Base-by-base conservation (phyloP, 2,797 vertebrate genomes). In the Sebastiscus tertius region DNA sequence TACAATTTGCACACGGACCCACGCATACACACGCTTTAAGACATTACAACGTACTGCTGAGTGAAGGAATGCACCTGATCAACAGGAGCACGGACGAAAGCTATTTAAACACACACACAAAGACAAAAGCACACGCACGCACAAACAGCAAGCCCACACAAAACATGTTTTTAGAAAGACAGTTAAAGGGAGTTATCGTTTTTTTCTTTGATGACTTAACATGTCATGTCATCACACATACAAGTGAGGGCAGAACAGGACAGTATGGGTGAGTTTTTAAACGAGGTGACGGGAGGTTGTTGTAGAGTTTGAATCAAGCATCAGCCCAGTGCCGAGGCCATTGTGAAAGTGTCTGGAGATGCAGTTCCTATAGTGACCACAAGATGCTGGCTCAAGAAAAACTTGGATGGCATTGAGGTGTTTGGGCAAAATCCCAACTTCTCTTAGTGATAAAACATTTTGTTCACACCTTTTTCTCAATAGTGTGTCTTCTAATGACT, bases 1-100 rank as follows among this genome's bases (percentile, higher is more conserved):
- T 71, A 49, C 77, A 62, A 87, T 87, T 59, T 85, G 62, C 72
- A 81, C 68, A 73, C 27, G 59, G 46, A 60, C 59, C 66, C 60
- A 46, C 13, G 2, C 52, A 24, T 24, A 81, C 66, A 75, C 82
- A 70, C 33, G 71, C 59, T 66, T 20, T 65, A 60, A 87, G 65
- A 66, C 66, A 34, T 68, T 33, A 65, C 71, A 79, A 29, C 13
- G 22, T 79, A 75, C 74, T 71, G 92, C 34, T 91, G 88, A 92
- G 89, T 92, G 90, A 93, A 84, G 91, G 89, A 92, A 93, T 91
- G 83, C 90, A 93, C 90, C 90, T 93, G 92, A 93, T 87, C 36
- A 39, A 75, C 60, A 63, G 85, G 70, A 56, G 61, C 73, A 68
- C 31, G 42, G 64, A 67, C 64, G 8, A 72, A 82, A 81, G 63